Conservation (phyloP, 2,888 invertebrate genomes). For the Brachycybe producta region DNA sequence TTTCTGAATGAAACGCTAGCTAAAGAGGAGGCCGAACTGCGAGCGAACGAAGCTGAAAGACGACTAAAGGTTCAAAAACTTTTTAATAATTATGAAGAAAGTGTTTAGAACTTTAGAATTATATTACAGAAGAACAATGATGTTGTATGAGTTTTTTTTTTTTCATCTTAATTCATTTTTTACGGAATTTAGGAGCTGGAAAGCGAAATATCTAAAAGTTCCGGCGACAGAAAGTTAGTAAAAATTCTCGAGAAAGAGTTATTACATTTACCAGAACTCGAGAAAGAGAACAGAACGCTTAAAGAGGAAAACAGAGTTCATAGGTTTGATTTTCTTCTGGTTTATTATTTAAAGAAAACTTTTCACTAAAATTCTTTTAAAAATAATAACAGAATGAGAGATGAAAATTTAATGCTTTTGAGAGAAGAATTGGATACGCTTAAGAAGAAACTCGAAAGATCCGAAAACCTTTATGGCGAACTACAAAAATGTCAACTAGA, state of each 20-base stretch:
- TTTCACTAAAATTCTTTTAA: not conserved
- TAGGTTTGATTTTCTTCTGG: not conserved
- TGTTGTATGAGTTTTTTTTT: not conserved
- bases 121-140: not conserved
- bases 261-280: not conserved
- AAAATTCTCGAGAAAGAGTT: constrained; percentile 3
- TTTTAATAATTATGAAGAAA: too few relatives aligned
- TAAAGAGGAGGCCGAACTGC: too few relatives aligned
- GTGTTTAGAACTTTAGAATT: not conserved
- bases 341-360: not conserved
- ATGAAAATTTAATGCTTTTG: constrained; percentile 5
- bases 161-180: not conserved
- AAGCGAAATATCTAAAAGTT: not conserved
- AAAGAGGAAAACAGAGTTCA: constrained; percentile 3
- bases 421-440: constrained; percentile 3
- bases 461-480: not conserved
- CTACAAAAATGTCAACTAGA: not conserved
- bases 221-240: not conserved
- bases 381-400: not conserved
- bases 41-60: too few relatives aligned
- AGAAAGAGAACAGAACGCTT: not conserved
- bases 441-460: not conserved
- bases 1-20: too few relatives aligned
- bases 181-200: constrained; percentile 6
- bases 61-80: too few relatives aligned